Percentiles rank a stretch among this genome's conserved stretches.
These are phyloP conservation scores for Phoeniculus purpureus DNA, from an alignment of 2,797 vertebrate genomes.

Conservation along the genomic window DNA sequence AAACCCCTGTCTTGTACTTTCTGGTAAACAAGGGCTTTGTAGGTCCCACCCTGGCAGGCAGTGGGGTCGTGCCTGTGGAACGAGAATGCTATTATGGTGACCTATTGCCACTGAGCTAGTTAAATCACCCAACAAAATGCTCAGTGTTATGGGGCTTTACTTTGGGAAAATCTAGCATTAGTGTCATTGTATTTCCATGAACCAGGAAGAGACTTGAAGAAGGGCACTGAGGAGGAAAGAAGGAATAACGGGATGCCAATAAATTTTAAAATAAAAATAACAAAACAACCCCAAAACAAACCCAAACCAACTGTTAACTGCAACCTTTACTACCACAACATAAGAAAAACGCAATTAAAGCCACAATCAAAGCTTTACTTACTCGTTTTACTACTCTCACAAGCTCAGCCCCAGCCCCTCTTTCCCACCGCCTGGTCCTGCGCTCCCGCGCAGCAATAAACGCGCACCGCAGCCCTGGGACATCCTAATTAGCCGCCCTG, in stretches of 20 bases:
- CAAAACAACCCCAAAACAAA: not conserved
- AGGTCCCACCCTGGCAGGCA: constrained; percentile 53
- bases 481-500: constrained; percentile 64
- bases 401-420: not conserved
- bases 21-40: not conserved
- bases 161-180: constrained; percentile 66
- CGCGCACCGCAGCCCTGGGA: constrained; percentile 9
- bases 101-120: constrained; percentile 71
- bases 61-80: constrained; percentile 39
- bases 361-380: constrained; percentile 44
- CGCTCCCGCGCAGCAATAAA: constrained; percentile 41
- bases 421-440: not conserved
- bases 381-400: constrained; percentile 33
- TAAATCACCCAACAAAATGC: constrained; percentile 70
- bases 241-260: constrained; percentile 23
- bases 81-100: constrained; percentile 71
- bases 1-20: not conserved
- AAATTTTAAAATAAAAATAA: not conserved
- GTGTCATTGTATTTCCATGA: constrained; percentile 62
- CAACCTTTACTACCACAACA: constrained; percentile 48
- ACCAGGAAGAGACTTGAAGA: constrained; percentile 32
- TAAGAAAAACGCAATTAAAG: constrained; percentile 49
- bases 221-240: constrained; percentile 12
- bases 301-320: not conserved
- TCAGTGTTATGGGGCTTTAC: constrained; percentile 69